Conservation (phyloP, 1,140 invertebrate species). For the Sinella curviseta region DNA sequence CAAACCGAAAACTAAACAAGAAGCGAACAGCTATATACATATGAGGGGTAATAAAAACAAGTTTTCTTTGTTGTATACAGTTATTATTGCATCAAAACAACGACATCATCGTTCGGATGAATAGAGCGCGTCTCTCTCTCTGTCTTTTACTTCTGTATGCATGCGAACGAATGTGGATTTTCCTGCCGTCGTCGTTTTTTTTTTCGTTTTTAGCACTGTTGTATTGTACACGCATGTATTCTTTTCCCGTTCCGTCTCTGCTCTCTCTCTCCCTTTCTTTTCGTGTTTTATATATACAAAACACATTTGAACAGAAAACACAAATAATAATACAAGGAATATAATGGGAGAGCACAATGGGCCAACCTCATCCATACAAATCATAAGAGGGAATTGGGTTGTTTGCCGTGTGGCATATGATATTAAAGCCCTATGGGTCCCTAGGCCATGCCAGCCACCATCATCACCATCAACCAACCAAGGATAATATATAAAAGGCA, state of each 20-base stretch:
- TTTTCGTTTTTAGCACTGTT: neutral
- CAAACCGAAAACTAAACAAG: no score
- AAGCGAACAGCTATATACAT: neutral
- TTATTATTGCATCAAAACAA: conserved; percentile 26
- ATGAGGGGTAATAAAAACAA: conserved; percentile 13
- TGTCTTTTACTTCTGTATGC: no score
- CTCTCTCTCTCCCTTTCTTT: neutral
- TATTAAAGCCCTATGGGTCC: conserved; percentile 24
- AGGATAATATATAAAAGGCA: neutral
- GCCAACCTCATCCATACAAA: conserved; percentile 26
- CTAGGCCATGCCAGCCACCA: conserved; percentile 22
- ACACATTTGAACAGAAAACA: conserved; percentile 8
- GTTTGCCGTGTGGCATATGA: conserved; percentile 25
- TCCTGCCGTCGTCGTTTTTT: neutral
- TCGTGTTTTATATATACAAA: conserved; percentile 1
- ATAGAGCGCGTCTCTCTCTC: conserved; percentile 13
- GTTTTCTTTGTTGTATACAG: neutral
- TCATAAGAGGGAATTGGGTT: conserved; percentile 24
- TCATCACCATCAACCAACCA: conserved; percentile 2
- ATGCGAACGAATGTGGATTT: neutral
- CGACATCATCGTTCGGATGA: neutral
- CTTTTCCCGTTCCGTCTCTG: neutral
- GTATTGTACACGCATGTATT: neutral
- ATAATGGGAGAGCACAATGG: conserved; percentile 13
- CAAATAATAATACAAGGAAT: conserved; percentile 15